Conservation (phyloP, 2,888 invertebrate genomes). For the Stenotaenia linearis region DNA sequence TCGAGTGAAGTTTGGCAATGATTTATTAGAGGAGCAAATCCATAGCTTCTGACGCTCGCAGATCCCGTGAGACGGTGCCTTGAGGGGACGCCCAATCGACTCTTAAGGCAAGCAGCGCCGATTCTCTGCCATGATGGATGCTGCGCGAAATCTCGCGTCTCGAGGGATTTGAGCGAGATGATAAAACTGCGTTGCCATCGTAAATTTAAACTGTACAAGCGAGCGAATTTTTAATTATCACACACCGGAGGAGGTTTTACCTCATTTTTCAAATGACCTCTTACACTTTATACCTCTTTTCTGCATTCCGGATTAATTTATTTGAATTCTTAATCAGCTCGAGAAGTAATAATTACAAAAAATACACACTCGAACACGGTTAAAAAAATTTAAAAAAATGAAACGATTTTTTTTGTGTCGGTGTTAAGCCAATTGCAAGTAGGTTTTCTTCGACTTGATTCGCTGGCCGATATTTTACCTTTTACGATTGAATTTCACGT, state of each 20-base stretch:
- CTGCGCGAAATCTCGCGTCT: slow-evolving; percentile 11
- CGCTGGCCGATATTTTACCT: not conserved
- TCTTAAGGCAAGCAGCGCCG: slow-evolving; percentile 6
- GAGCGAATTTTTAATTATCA: not conserved
- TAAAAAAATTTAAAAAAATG: no score
- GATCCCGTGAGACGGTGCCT: not conserved
- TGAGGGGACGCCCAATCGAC: slow-evolving; percentile 12
- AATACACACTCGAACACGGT: no score
- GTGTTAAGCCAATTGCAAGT: not conserved
- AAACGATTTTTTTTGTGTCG: not conserved
- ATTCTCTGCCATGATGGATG: slow-evolving; percentile 15
- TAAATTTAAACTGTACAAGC: not conserved
- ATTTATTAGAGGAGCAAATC: slow-evolving; percentile 3
- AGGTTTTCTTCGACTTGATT: not conserved
- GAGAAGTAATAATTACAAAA: no score
- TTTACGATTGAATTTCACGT: slow-evolving; percentile 9
- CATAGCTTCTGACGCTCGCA: not conserved
- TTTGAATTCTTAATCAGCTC: not conserved
- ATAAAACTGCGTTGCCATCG: slow-evolving; percentile 2
- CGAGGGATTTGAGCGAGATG: slow-evolving; percentile 15
- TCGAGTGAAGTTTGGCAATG: not conserved
- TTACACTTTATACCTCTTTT: not conserved
- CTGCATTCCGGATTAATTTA: not conserved
- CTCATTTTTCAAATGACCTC: not conserved
- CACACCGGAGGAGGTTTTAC: not conserved